Evolutionary conservation across 2,888 invertebrate species (phyloP).

Genomic region (Elegia similella): DNA sequence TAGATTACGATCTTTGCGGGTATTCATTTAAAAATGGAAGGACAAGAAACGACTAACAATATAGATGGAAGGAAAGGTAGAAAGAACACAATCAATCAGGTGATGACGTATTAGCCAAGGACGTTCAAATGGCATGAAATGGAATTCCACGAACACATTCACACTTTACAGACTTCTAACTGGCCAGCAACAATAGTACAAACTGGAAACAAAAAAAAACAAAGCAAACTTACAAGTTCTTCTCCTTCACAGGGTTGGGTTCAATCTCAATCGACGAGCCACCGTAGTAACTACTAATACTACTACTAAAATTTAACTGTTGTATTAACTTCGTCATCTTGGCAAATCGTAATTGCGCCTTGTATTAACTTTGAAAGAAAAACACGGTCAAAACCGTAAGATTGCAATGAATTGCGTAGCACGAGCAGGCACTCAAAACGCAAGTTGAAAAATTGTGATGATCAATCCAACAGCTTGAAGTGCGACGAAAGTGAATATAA

Average conservation of each 20-base stretch:
- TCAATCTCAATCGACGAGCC: conserved; percentile 52
- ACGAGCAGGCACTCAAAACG: conserved; percentile 38
- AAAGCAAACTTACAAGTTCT: conserved; percentile 55
- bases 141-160: neutral
- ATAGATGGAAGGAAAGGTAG: neutral
- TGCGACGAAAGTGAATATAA: conserved; percentile 35
- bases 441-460: conserved; percentile 31
- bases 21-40: neutral
- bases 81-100: neutral
- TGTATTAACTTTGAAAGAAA: conserved; percentile 59
- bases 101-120: conserved; percentile 15
- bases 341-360: conserved; percentile 75
- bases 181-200: neutral
- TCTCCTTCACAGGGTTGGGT: conserved; percentile 51
- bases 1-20: too few species aligned
- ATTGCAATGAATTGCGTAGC: conserved; percentile 55
- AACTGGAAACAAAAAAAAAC: neutral
- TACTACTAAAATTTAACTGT: conserved; percentile 80
- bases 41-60: neutral
- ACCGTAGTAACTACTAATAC: conserved; percentile 75
- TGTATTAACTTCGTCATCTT: conserved; percentile 80
- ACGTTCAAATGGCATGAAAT: conserved; percentile 4
- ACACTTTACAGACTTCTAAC: neutral
- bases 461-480: conserved; percentile 31
- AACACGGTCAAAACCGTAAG: conserved; percentile 66